Conservation (phyloP, 2,113 vertebrate genomes). For the Elaphurus davidianus region DNA sequence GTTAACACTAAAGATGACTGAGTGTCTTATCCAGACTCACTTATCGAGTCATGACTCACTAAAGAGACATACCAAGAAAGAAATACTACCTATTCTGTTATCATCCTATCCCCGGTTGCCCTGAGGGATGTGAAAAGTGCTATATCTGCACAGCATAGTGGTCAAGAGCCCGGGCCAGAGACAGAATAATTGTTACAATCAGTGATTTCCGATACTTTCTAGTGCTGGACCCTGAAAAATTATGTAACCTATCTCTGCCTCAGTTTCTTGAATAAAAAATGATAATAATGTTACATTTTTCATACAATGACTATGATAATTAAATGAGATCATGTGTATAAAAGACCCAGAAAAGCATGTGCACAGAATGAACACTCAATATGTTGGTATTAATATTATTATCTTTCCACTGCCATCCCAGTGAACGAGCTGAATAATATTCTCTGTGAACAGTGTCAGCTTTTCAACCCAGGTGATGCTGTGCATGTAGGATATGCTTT, state of each 20-base stretch:
- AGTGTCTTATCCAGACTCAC: background rate
- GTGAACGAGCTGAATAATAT: background rate
- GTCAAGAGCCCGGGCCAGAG: background rate
- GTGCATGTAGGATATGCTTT: background rate
- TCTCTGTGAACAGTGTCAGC: background rate
- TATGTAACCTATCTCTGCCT: rapidly evolving
- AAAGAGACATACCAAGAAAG: background rate
- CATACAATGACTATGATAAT: background rate
- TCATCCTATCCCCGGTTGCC: background rate
- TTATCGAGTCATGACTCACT: background rate
- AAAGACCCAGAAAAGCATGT: background rate
- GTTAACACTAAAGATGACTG: background rate
- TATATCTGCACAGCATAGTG: background rate
- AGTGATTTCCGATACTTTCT: background rate
- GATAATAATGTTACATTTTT: background rate
- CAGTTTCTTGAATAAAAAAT: background rate
- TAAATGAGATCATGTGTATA: background rate
- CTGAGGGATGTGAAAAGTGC: background rate
- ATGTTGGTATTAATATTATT: background rate
- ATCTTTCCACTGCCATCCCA: rapidly evolving
- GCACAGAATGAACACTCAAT: background rate
- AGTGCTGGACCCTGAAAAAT: background rate
- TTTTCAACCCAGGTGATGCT: background rate
- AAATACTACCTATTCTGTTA: background rate
- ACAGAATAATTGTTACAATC: background rate